These are phyloP conservation scores for Dastarcus helophoroides DNA, from an alignment of 2,888 invertebrate species.

Conservation along the genomic window DNA sequence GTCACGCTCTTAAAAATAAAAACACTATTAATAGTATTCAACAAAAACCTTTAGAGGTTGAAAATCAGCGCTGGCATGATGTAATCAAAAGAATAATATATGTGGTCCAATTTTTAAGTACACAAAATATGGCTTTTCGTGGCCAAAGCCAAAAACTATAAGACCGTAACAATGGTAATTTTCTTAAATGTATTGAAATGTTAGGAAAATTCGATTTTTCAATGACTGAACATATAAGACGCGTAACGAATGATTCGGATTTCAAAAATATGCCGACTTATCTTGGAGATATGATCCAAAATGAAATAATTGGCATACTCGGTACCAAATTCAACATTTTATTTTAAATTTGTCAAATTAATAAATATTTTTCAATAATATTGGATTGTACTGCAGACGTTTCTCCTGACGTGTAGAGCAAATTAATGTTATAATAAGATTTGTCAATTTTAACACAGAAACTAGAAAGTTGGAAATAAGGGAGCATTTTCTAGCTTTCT, in stretches of 20 bases:
- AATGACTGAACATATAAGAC: slow-evolving; percentile 14
- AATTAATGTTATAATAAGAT: slow-evolving; percentile 18
- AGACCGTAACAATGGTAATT: slow-evolving; percentile 14
- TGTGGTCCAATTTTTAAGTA: slow-evolving; percentile 14
- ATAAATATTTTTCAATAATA: slow-evolving; percentile 21
- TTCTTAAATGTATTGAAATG: slow-evolving; percentile 15
- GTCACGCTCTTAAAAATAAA: too few species aligned
- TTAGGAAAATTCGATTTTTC: slow-evolving; percentile 15
- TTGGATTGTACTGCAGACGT: slow-evolving; percentile 20
- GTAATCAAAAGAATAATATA: slow-evolving; percentile 13
- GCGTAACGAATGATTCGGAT: slow-evolving; percentile 12
- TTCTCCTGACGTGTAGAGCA: slow-evolving; percentile 19
- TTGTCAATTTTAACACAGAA: slow-evolving; percentile 14
- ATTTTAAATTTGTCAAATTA: too few species aligned
- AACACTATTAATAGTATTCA: slow-evolving; percentile 11
- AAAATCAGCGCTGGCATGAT: slow-evolving; percentile 14
- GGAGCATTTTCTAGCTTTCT: slow-evolving; percentile 16
- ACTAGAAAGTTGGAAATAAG: slow-evolving; percentile 12
- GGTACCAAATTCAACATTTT: slow-evolving; percentile 14
- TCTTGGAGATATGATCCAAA: slow-evolving; percentile 15
- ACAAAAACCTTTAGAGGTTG: slow-evolving; percentile 13
- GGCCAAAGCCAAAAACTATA: slow-evolving; percentile 10
- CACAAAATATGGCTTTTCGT: slow-evolving; percentile 13
- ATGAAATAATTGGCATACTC: slow-evolving; percentile 16
- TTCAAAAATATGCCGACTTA: slow-evolving; percentile 14